Percentiles rank a stretch among this genome's conserved stretches.
These are phyloP conservation scores for Archaeoteleia sp. DNA, from an alignment of 2,888 invertebrate species.

Conservation along the genomic window DNA sequence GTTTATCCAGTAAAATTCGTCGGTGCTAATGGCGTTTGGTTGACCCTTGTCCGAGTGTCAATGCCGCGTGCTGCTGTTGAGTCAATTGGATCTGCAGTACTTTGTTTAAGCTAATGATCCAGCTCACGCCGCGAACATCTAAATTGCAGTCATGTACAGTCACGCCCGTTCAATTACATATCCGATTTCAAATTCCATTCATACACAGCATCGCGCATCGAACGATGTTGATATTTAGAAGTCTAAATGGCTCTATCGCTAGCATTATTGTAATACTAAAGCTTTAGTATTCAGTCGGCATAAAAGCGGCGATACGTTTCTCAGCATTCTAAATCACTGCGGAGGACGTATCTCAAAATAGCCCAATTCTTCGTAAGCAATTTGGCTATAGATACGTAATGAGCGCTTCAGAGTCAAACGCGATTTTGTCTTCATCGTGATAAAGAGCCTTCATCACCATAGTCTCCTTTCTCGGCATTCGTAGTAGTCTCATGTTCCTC, in stretches of 20 bases:
- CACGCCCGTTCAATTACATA: too few relatives aligned
- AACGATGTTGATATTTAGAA: too few relatives aligned
- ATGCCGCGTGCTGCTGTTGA: slow-evolving; percentile 46
- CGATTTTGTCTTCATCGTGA: slow-evolving; percentile 19
- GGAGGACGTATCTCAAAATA: background rate
- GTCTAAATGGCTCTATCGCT: too few relatives aligned
- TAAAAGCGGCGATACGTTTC: background rate
- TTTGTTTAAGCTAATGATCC: slow-evolving; percentile 20
- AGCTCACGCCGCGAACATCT: background rate
- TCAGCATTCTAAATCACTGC: background rate
- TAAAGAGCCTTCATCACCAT: slow-evolving; percentile 14
- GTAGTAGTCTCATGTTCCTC: slow-evolving; percentile 26
- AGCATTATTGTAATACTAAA: too few relatives aligned
- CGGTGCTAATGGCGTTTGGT: slow-evolving; percentile 61
- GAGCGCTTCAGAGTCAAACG: slow-evolving; percentile 7
- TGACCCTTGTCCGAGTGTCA: slow-evolving; percentile 63
- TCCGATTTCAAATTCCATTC: too few relatives aligned
- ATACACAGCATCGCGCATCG: too few relatives aligned
- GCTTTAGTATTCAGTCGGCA: background rate
- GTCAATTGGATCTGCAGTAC: slow-evolving; percentile 31
- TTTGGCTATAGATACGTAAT: slow-evolving; percentile 9
- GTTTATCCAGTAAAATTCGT: slow-evolving; percentile 58
- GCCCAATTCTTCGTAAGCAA: slow-evolving; percentile 1
- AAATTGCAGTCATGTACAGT: background rate
- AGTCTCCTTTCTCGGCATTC: slow-evolving; percentile 24